These are phyloP conservation scores for Plemyria rubiginata DNA, from an alignment of 2,888 invertebrate species.

Conservation along the genomic window DNA sequence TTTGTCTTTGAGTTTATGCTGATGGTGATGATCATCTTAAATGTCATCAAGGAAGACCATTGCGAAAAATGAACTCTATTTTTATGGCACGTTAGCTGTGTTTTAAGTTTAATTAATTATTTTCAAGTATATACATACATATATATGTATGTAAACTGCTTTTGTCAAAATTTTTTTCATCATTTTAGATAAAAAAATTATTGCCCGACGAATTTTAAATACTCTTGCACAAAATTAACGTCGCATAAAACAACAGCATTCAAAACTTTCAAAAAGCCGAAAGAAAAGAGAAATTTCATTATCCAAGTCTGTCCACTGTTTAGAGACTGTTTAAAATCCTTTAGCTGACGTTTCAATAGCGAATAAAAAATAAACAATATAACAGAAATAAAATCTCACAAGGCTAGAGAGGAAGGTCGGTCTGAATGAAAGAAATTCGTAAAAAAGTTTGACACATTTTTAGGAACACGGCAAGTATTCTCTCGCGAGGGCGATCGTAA, in stretches of 20 bases:
- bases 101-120: too few relatives aligned
- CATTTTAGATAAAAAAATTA: too few relatives aligned
- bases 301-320: conserved; percentile 68
- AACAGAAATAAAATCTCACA: conserved; percentile 69
- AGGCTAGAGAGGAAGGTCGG: conserved; percentile 78
- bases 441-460: conserved; percentile 85
- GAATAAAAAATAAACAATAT: conserved; percentile 80
- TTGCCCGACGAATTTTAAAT: too few relatives aligned
- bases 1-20: too few relatives aligned
- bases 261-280: conserved; percentile 50
- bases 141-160: too few relatives aligned
- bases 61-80: too few relatives aligned
- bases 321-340: conserved; percentile 67
- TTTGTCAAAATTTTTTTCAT: too few relatives aligned
- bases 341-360: conserved; percentile 78
- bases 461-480: conserved; percentile 82
- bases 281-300: conserved; percentile 67
- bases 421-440: conserved; percentile 83
- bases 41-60: too few relatives aligned
- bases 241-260: conserved; percentile 24
- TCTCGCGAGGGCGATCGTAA: conserved; percentile 77
- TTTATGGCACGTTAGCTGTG: too few relatives aligned
- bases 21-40: too few relatives aligned
- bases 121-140: too few relatives aligned
- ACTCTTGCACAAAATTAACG: background rate